A percentile compares a stretch with the other conserved stretches of the same genome.
These are phyloP conservation scores for Lacanobia wlatinum DNA, from an alignment of 2,888 invertebrate species.

Conservation along the genomic window DNA sequence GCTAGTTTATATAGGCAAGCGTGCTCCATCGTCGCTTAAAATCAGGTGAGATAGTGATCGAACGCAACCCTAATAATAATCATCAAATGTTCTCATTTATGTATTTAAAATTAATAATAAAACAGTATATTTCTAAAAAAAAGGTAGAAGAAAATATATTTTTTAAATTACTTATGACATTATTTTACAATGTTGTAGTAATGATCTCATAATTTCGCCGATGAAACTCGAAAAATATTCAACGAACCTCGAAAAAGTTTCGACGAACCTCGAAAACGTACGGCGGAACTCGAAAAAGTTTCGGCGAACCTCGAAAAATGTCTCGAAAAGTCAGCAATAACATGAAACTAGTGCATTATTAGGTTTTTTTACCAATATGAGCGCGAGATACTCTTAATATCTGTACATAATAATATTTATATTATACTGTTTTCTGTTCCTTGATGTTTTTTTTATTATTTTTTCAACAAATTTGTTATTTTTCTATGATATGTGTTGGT, in stretches of 20 bases:
- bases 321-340: conserved; percentile 38
- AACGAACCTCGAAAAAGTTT: background rate
- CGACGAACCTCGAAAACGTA: background rate
- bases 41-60: background rate
- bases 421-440: conserved; percentile 65
- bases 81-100: background rate
- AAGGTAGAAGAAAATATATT: background rate
- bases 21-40: background rate
- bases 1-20: background rate
- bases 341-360: conserved; percentile 55
- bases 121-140: background rate
- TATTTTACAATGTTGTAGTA: conserved; percentile 31
- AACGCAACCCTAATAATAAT: background rate
- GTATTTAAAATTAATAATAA: background rate
- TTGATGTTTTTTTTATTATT: conserved; percentile 58
- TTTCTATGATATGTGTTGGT: conserved; percentile 60
- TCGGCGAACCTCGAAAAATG: conserved; percentile 9
- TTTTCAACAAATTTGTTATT: conserved; percentile 66
- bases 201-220: conserved; percentile 53
- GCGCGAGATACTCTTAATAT: conserved; percentile 62
- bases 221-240: background rate
- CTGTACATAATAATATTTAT: conserved; percentile 82
- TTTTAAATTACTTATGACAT: conserved; percentile 10
- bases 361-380: conserved; percentile 63
- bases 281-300: background rate